Percentiles rank a stretch among this genome's conserved stretches.
Evolutionary conservation across 1,140 invertebrate genomes (phyloP).

Genomic region (Globodera rostochiensis): DNA sequence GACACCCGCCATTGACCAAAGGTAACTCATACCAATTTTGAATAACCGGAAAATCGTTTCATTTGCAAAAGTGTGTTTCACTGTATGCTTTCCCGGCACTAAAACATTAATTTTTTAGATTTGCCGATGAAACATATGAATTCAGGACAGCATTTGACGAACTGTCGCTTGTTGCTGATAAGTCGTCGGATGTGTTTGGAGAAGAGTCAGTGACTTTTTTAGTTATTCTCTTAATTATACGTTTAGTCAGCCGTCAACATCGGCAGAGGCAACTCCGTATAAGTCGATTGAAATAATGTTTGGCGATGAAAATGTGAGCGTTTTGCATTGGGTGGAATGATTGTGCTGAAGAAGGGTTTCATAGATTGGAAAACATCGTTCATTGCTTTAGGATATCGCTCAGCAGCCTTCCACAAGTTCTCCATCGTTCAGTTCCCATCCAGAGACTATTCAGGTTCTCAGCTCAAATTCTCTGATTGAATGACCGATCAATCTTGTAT

Average conservation of each 20-base stretch:
- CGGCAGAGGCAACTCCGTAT: constrained; percentile 6
- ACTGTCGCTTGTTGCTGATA: background rate
- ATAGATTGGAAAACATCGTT: background rate
- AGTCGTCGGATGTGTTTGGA: too few relatives aligned
- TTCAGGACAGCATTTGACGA: background rate
- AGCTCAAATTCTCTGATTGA: background rate
- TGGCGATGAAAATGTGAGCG: constrained; percentile 26
- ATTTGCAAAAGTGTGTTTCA: too few relatives aligned
- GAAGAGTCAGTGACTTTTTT: too few relatives aligned
- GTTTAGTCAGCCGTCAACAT: constrained; percentile 24
- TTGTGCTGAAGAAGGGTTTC: background rate
- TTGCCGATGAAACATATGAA: background rate
- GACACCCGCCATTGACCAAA: background rate
- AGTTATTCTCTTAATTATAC: background rate
- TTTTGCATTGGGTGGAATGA: background rate
- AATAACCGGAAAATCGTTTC: too few relatives aligned
- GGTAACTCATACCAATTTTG: background rate
- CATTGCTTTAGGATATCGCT: constrained; percentile 16
- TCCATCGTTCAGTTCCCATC: constrained; percentile 38
- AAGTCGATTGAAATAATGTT: constrained; percentile 35
- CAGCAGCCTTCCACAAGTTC: constrained; percentile 45
- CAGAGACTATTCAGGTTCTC: constrained; percentile 33
- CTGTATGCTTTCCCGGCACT: too few relatives aligned
- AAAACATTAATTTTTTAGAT: background rate
- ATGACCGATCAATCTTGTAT: background rate